phyloP scores from a whole-genome alignment of 2,888 invertebrate species.

The Nebria salina region DNA sequence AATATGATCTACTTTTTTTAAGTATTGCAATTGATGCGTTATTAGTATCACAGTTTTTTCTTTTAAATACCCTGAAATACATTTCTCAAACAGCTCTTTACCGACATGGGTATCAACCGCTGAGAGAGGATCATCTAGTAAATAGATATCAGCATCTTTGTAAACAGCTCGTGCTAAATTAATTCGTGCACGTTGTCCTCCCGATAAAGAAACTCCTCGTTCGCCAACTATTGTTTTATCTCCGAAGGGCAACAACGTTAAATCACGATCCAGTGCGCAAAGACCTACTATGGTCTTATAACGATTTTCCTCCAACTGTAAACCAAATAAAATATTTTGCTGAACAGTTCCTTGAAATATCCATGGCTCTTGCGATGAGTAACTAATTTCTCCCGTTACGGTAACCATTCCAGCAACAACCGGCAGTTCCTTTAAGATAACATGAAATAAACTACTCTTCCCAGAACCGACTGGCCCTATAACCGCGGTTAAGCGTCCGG shows the following conservation, averaged over 20 bases:
- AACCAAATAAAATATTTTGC: constrained; percentile 93
- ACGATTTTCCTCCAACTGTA: constrained; percentile 73
- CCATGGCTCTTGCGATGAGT: constrained; percentile 92
- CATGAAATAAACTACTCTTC: constrained; percentile 61
- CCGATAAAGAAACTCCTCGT: constrained; percentile 76
- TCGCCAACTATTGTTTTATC: constrained; percentile 88
- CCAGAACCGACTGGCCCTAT: constrained; percentile 71
- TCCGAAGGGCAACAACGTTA: constrained; percentile 79
- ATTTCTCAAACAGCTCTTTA: too few relatives aligned
- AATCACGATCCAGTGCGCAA: constrained; percentile 79
- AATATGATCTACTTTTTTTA: too few relatives aligned
- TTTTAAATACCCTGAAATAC: too few relatives aligned
- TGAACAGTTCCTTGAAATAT: constrained; percentile 83
- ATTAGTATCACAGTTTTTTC: too few relatives aligned
- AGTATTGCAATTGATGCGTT: too few relatives aligned
- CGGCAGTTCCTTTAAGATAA: constrained; percentile 78
- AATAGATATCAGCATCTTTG: too few relatives aligned
- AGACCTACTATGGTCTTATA: constrained; percentile 75
- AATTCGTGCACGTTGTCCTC: constrained; percentile 69
- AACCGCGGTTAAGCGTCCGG: constrained; percentile 68
- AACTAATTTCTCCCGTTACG: constrained; percentile 77
- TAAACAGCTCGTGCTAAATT: too few relatives aligned
- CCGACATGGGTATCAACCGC: too few relatives aligned
- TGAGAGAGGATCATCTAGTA: too few relatives aligned
- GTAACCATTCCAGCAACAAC: constrained; percentile 72